Evolutionary conservation across 2,797 vertebrate species (phyloP).

Genomic region (Sebastes minor): DNA sequence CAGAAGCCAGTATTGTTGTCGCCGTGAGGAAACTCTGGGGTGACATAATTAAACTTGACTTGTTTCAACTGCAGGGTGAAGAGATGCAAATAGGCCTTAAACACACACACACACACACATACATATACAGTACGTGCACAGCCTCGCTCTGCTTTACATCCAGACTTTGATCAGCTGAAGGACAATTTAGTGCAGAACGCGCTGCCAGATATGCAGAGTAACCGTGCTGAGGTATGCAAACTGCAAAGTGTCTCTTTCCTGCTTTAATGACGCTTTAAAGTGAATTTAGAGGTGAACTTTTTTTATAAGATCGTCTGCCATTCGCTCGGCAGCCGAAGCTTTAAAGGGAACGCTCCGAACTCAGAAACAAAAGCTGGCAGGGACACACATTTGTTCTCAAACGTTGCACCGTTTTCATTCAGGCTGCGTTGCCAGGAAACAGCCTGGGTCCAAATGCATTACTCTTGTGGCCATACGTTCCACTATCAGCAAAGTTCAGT

Average conservation of each 20-base stretch:
- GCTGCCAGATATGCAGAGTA: not conserved
- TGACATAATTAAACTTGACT: constrained; percentile 5
- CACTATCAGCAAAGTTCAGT: constrained; percentile 40
- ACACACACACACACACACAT: not conserved
- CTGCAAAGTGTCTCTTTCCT: not conserved
- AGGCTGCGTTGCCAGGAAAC: constrained; percentile 24
- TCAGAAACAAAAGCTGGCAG: constrained; percentile 32
- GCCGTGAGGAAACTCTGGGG: not conserved
- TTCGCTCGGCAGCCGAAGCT: constrained; percentile 1
- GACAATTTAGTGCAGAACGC: constrained; percentile 16
- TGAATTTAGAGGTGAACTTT: constrained; percentile 16
- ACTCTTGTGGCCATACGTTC: constrained; percentile 6
- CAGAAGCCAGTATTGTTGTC: not conserved
- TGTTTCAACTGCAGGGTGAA: not conserved
- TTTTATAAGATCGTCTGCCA: not conserved
- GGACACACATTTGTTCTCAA: constrained; percentile 10
- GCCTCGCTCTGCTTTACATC: not conserved
- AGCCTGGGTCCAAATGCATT: not conserved
- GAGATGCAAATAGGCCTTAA: not conserved
- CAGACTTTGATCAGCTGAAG: constrained; percentile 25
- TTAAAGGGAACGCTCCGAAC: constrained; percentile 3
- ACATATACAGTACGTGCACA: not conserved
- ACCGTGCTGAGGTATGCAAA: not conserved
- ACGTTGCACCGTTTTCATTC: constrained; percentile 8
- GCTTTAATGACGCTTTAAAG: constrained; percentile 34